Evolutionary conservation across 2,113 vertebrate genomes (phyloP).

Genomic region (Cyanoramphus novaezelandiae): DNA sequence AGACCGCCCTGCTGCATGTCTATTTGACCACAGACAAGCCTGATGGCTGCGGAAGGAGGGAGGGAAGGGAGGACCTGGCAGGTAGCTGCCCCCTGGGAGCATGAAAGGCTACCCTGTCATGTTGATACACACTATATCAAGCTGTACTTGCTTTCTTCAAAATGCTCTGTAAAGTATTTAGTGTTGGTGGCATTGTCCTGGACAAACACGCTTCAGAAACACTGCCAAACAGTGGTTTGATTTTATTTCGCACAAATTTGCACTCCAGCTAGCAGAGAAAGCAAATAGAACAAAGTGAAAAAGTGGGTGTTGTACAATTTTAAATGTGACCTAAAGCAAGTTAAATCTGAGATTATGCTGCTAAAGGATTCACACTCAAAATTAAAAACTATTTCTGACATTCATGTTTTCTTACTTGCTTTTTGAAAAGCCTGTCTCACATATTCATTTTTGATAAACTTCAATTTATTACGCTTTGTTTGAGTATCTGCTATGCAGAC

Average conservation of each 20-base stretch:
- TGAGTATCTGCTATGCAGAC: neutral
- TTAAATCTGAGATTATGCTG: neutral
- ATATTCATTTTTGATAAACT: neutral
- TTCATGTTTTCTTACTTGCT: neutral
- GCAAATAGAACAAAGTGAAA: neutral
- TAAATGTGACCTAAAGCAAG: neutral
- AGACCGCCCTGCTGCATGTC: neutral
- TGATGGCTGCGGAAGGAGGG: neutral
- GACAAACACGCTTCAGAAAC: neutral
- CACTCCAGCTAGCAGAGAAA: neutral
- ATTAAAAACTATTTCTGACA: neutral
- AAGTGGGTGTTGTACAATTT: neutral
- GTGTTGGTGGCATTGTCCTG: neutral
- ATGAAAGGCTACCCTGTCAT: rapidly evolving
- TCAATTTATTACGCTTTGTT: neutral
- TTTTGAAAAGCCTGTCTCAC: neutral
- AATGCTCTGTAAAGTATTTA: neutral
- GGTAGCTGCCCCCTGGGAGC: neutral
- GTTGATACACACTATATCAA: rapidly evolving
- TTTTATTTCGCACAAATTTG: neutral
- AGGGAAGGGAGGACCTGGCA: rapidly evolving
- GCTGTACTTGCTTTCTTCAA: neutral
- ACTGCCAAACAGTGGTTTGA: neutral
- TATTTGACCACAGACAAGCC: rapidly evolving
- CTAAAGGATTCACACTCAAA: neutral